phyloP scores from a whole-genome alignment of 1,140 invertebrate species.

The Contarinia nasturtii region DNA sequence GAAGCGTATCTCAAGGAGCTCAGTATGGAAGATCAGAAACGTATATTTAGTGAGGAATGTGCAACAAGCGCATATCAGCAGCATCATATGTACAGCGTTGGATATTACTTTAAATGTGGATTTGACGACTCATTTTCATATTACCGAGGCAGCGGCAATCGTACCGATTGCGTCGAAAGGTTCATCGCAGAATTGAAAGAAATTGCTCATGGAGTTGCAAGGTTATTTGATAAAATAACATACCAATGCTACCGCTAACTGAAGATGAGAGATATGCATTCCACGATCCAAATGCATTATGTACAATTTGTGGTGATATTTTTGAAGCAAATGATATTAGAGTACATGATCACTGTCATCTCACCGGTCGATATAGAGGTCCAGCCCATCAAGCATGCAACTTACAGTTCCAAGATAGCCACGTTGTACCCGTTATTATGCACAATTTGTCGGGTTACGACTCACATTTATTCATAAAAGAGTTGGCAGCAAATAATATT shows the following conservation, averaged over 20 bases:
- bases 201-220: neutral
- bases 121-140: too few species aligned
- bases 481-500: conserved; percentile 8
- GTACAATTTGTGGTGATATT: conserved; percentile 15
- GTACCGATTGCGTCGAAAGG: too few species aligned
- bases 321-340: conserved; percentile 6
- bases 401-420: conserved; percentile 13
- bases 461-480: conserved; percentile 19
- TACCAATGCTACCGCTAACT: neutral
- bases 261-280: neutral
- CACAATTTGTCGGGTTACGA: conserved; percentile 19
- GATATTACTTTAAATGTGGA: too few species aligned
- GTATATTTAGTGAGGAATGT: too few species aligned
- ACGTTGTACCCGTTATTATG: conserved; percentile 20
- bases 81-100: too few species aligned
- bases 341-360: conserved; percentile 17
- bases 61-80: too few species aligned
- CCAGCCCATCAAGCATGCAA: conserved; percentile 19
- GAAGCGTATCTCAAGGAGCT: conserved; percentile 12
- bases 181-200: too few species aligned
- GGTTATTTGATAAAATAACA: neutral
- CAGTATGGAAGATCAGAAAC: too few species aligned
- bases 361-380: conserved; percentile 16
- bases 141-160: too few species aligned
- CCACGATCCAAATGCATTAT: conserved; percentile 3